These are phyloP conservation scores for Sarcophilus harrisii DNA, from an alignment of 2,797 vertebrate species.

Conservation along the genomic window DNA sequence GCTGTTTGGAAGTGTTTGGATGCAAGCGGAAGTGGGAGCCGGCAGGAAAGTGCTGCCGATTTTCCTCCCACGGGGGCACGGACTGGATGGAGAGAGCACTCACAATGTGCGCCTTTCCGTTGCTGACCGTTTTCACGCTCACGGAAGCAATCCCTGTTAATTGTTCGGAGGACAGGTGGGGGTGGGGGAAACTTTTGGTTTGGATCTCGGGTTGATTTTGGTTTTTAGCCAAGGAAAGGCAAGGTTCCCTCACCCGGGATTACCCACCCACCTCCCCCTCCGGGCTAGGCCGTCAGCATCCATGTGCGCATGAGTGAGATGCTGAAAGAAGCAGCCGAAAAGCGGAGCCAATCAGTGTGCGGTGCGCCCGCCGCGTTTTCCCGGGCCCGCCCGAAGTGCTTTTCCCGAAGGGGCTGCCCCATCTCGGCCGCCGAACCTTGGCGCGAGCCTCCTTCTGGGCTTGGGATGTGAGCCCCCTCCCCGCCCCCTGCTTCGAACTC, in stretches of 20 bases:
- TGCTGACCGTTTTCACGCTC: background rate
- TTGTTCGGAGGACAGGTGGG: background rate
- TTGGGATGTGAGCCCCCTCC: too few relatives aligned
- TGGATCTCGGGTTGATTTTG: background rate
- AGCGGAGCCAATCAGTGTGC: background rate
- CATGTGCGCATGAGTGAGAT: background rate
- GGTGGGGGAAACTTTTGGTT: background rate
- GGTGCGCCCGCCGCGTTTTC: background rate
- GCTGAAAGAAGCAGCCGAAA: constrained; percentile 22
- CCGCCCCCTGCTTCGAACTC: background rate
- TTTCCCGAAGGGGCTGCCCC: background rate
- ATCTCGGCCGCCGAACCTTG: background rate
- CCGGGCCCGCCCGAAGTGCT: background rate
- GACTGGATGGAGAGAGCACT: constrained; percentile 31
- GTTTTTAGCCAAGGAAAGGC: background rate
- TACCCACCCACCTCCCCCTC: too few relatives aligned
- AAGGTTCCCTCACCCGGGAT: background rate
- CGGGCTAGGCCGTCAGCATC: too few relatives aligned
- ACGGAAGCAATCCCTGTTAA: background rate
- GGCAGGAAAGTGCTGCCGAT: background rate
- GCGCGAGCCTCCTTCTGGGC: background rate
- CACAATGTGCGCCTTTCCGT: background rate
- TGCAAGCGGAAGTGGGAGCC: background rate
- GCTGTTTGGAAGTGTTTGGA: too few relatives aligned
- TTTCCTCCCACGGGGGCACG: constrained; percentile 28